phyloP scores from a whole-genome alignment of 2,113 vertebrate species.

The Hippocampus comes region DNA sequence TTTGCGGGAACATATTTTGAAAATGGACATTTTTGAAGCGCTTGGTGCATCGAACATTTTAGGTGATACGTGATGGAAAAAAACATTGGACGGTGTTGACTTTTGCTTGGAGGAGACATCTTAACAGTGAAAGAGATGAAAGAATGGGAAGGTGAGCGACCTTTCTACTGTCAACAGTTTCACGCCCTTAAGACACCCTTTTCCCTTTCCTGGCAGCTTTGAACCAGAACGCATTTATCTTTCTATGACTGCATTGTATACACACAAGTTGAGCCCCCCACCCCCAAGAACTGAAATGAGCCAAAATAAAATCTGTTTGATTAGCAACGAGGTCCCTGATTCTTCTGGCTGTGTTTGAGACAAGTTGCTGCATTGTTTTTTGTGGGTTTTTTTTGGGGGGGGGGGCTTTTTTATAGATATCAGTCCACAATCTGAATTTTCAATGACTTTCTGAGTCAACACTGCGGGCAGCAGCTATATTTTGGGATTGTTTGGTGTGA shows the following conservation, averaged over 20 bases:
- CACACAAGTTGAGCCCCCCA: too few relatives aligned
- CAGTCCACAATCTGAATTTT: neutral
- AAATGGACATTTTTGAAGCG: neutral
- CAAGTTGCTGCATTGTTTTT: too few relatives aligned
- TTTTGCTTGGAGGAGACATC: neutral
- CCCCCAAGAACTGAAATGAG: too few relatives aligned
- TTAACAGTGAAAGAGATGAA: neutral
- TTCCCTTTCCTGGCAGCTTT: neutral
- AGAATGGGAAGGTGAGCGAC: neutral
- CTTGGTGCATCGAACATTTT: neutral
- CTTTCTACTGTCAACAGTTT: neutral
- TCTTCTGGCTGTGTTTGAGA: too few relatives aligned
- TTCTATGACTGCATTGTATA: too few relatives aligned
- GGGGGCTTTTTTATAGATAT: neutral
- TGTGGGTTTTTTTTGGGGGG: too few relatives aligned
- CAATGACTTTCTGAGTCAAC: slow-evolving; percentile 1
- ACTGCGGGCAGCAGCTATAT: neutral
- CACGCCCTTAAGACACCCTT: neutral
- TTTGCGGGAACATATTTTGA: too few relatives aligned
- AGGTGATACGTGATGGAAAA: neutral
- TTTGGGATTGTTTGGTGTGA: neutral
- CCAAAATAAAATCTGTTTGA: too few relatives aligned
- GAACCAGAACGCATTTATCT: neutral
- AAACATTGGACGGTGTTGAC: neutral
- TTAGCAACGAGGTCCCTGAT: too few relatives aligned